Evolutionary conservation across 2,113 vertebrate genomes (phyloP), one percentile per base, ranked within the genome.

Genomic region (Zingel zingel): DNA sequence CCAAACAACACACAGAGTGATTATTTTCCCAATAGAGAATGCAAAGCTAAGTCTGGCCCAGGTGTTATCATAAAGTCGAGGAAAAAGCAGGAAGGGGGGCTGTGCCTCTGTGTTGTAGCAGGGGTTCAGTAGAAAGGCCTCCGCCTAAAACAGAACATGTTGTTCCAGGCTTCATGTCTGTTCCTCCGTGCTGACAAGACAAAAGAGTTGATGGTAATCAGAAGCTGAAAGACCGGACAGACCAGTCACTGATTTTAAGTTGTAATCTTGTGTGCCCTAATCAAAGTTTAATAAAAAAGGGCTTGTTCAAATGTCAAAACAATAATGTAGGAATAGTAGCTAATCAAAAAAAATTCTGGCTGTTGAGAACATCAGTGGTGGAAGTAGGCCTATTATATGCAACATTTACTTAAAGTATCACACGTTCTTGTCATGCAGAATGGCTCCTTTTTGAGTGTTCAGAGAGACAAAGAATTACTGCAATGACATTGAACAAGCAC

Each of bases 121-220:
- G 72, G 30, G 81, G 75, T 78, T 83, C 50, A 10, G 65, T 66
- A 66, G 74, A 68, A 85, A 84, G 71, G 58, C 80, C 82, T 92
- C 61, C 21, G 7, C 19, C 58, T 47, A 66, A 73, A 76, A 58
- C 39, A 58, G 90, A 86, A 94, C 86, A 87, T 33, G 0, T 15
- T 92, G 89, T 93, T 94, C 91, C 82, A 27, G 3, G 27, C 43
- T 21, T 56, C 53, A 84, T 86, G 81, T 86, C 89, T 88, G 83
- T 30, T 45, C 65, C 64, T 71, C 33, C 45, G 27, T 11, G 33
- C 73, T 80, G 82, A 59, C 48, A 51, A 81, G 39, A 88, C 79
- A 84, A 85, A 79, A 76, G 79, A 66, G 47, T 27, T 25, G 25
- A 21, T 3, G 33, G 50, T 47, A 27, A 69, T 47, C 48, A 33